Conservation (phyloP, 2,888 invertebrate species). For the Orchesellides sinensis region DNA sequence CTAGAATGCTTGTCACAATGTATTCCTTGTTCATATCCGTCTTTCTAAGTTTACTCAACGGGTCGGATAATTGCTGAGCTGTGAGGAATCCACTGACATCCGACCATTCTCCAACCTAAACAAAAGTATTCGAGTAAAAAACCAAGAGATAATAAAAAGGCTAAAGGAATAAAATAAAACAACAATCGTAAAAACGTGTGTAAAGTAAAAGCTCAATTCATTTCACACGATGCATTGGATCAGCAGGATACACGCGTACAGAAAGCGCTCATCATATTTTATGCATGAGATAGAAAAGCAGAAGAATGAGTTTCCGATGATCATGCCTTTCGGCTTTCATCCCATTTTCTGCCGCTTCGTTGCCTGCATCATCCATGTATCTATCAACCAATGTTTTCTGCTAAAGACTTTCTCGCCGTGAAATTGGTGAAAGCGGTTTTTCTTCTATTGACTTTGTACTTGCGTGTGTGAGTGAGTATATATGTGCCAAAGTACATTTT, state of each 20-base stretch:
- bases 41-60: slow-evolving; percentile 54
- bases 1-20: slow-evolving; percentile 90
- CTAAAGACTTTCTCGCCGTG: slow-evolving; percentile 38
- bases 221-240: slow-evolving; percentile 34
- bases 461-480: slow-evolving; percentile 29
- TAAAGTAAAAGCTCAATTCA: slow-evolving; percentile 48
- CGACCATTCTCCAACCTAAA: slow-evolving; percentile 70
- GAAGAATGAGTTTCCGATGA: slow-evolving; percentile 36
- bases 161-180: slow-evolving; percentile 22
- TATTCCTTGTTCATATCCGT: slow-evolving; percentile 90
- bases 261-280: slow-evolving; percentile 35
- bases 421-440: slow-evolving; percentile 62
- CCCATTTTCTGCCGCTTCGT: slow-evolving; percentile 51
- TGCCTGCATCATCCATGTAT: slow-evolving; percentile 36
- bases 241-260: background rate
- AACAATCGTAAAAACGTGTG: slow-evolving; percentile 6
- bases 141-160: background rate
- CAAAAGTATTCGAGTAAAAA: background rate
- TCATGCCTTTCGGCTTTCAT: slow-evolving; percentile 58
- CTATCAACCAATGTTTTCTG: slow-evolving; percentile 9
- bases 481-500: slow-evolving; percentile 9
- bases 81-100: slow-evolving; percentile 69
- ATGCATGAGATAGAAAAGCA: slow-evolving; percentile 51
- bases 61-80: slow-evolving; percentile 60
- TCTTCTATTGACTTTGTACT: slow-evolving; percentile 61